Evolutionary conservation across 2,888 invertebrate species (phyloP), one percentile per base, ranked within the genome.

Genomic region (Synanthedon myopaeformis): DNA sequence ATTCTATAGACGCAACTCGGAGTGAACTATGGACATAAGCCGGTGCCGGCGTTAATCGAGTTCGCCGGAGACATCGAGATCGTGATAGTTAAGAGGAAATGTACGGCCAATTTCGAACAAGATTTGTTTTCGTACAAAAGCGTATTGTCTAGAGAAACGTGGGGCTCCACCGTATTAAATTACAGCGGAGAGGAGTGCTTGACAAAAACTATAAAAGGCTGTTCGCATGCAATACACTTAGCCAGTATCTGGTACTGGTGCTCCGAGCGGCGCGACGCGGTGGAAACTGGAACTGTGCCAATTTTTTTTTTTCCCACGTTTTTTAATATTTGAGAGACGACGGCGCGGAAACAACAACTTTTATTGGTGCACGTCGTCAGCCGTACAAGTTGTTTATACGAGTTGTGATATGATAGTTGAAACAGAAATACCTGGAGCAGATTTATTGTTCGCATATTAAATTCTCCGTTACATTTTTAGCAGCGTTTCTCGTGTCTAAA

Each of bases 161-260:
- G 42, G 61, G 61, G 56, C 60, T 59, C 58, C 63, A 55, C 58
- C 54, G 69, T 74, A 79, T 78, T 76, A 74, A 75, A 76, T 77
- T 72, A 76, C 74, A 64, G 58, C 54, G 55, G 56, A 57, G 57
- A 57, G 57, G 58, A 59, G 62, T 65, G 63, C 68, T 73, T 72
- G 68, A 71, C 66, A 74, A 72, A 74, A 75, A 72, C 73, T 72
- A 70, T 73, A 72, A 72, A 74, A 73, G 72, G 66, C 65, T 71
- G 59, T 72, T 74, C 69, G 69, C 70, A 67, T 74, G 70, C 74
- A 70, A 76, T 78, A 75, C 77, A 72, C 69, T 64, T 67, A 61
- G 62, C 63, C 64, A 65, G 67, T 70, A 67, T 68, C 66, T 64
- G 56, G 58, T 28, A 59, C 58, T 62, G 66, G 61, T 61, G 59